Conservation (phyloP, 1,140 invertebrate genomes). For the Triops longicaudatus region DNA sequence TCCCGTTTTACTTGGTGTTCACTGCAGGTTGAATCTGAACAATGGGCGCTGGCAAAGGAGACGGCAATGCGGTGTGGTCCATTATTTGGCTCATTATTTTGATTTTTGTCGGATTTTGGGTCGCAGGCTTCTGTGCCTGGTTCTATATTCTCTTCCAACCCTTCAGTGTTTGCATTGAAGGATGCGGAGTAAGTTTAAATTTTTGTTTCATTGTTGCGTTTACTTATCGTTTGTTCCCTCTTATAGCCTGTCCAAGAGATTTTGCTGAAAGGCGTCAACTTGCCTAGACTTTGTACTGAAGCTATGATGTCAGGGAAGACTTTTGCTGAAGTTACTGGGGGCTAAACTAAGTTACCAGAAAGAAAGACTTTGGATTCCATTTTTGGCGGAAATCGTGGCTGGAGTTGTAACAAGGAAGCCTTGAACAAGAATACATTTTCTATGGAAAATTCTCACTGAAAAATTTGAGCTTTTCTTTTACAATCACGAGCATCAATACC, state of each 20-base stretch:
- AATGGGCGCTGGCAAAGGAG: slow-evolving; percentile 25
- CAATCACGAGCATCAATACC: no score
- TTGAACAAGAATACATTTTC: background rate
- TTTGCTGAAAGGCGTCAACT: slow-evolving; percentile 55
- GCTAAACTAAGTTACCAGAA: no score
- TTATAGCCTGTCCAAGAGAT: slow-evolving; percentile 57
- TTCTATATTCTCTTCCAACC: slow-evolving; percentile 63
- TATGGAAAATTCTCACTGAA: background rate
- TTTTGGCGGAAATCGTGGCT: no score
- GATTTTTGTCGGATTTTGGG: slow-evolving; percentile 60
- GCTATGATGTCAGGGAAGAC: slow-evolving; percentile 44
- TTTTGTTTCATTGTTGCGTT: background rate
- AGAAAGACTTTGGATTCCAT: no score
- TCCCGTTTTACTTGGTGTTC: no score
- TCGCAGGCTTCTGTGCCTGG: slow-evolving; percentile 61
- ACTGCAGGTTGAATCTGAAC: no score
- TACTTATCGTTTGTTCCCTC: slow-evolving; percentile 34
- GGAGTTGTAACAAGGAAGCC: background rate
- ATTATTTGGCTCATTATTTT: slow-evolving; percentile 69
- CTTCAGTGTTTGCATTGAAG: slow-evolving; percentile 59
- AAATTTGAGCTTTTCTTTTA: no score
- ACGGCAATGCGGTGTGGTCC: slow-evolving; percentile 48
- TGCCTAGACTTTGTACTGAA: slow-evolving; percentile 55
- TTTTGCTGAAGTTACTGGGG: background rate
- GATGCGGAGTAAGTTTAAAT: slow-evolving; percentile 47